Evolutionary conservation across 2,113 vertebrate genomes (phyloP), one percentile per base, ranked within the genome.

Genomic region (Antidorcas marsupialis): DNA sequence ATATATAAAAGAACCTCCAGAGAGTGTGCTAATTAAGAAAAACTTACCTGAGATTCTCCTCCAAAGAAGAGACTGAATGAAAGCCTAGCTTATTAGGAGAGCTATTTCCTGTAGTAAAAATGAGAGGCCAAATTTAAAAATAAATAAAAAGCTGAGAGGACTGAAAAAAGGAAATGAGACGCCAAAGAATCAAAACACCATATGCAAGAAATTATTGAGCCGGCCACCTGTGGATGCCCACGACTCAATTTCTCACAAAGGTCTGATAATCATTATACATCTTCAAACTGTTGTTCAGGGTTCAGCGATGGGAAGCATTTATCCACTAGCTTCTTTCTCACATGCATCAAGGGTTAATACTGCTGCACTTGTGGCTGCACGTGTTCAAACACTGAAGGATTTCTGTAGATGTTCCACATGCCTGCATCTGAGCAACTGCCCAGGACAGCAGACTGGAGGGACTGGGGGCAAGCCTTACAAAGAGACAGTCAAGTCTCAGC

Each of bases 221-320:
- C 0, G 0, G 7, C 2, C 7, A 17, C 6, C 45, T 52, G 43
- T 0, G 0, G 28, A 16, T n/a, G 7, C 10, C 28, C 78, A 59
- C 1, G 30, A 10, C 2, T 12, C 64, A 27, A 21, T 64, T 57
- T 47, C n/a, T 91, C 30, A 67, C 28, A 17, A 62, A 84, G 6
- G 8, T 79, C 47, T 52, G 15, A 78, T 17, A 67, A 74, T 25
- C 1, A 17, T 28, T 14, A 9, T 23, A 6, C 0, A 53, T 17
- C 39, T 52, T 30, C 17, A 52, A 67, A 19, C 36, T 45, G 10
- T 52, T 89, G 1, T 10, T 7, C 11, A 15, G 19, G 15, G 0
- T 12, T 59, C 7, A 52, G 11, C 45, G 25, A 33, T 13, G 2
- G 15, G 19, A 30, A 27, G 0, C 0, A 78, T 19, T 30, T n/a